Base-by-base conservation (phyloP, 2,888 invertebrate genomes). In the Leptinotarsa haldemani region DNA sequence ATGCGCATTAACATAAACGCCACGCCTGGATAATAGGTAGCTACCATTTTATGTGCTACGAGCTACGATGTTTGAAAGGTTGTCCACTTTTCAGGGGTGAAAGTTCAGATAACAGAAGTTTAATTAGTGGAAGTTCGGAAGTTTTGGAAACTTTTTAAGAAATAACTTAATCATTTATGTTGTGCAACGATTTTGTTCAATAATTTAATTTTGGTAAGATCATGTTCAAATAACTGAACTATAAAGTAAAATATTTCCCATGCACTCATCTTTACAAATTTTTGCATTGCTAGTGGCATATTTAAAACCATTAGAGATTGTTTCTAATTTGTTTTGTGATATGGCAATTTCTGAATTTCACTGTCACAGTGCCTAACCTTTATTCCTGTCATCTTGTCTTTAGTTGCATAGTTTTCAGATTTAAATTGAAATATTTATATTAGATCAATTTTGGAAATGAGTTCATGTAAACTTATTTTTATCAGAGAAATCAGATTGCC, bases 41-140 rank as follows among this genome's bases (percentile, higher is more conserved):
- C 85, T 83, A 82, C 87, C 87, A 87, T 87, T 82, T 86, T 86
- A 80, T 81, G 79, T 81, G 81, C 84, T 80, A 80, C 80, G 82
- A 81, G 81, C 84, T 80, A 80, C 80, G 82, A 81, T 86, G 87
- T 85, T 84, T 84, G 83, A 84, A 81, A 84, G 86, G 87, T 87
- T 87, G 87, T 86, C 86, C 83, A 85, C 85, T 61, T 85, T 86
- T 81, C 82, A 87, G 87, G 87, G 87, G 87, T 86, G 86, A 85
- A 84, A 83, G 85, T 85, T 69, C 25, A 40, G 20, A 40, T 40
- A 18, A 16, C 9, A 18, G 12, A 52, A 52, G 52, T 52, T 52
- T 18, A 52, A 52, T 52, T 52, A 18, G 52, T 52, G 7, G 18
- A 52, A 52, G 52, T 52, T 52, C 3, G 9, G n/a, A 18, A 40